Conservation (phyloP, 1,140 invertebrate species). For the Akabosia matsudoensis region DNA sequence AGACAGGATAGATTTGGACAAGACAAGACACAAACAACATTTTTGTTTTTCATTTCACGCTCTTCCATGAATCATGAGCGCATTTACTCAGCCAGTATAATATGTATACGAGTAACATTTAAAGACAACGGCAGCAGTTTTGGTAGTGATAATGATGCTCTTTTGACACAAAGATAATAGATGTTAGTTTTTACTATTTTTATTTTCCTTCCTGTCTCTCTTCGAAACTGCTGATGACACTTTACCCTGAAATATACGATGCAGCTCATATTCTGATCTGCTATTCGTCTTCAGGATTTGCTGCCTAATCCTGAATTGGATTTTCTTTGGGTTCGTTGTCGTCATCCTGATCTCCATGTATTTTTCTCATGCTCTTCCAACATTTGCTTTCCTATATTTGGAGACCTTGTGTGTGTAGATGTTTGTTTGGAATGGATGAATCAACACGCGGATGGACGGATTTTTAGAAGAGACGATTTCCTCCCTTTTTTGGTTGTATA, state of each 20-base stretch:
- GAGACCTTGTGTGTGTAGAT: not conserved
- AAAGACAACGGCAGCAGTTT: too few species aligned
- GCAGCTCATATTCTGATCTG: too few species aligned
- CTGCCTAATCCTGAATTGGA: conserved; percentile 21
- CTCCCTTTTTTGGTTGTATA: not conserved
- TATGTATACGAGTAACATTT: not conserved
- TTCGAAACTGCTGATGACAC: not conserved
- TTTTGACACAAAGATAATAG: not conserved
- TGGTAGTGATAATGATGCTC: not conserved
- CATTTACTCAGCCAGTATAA: not conserved
- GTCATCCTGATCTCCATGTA: not conserved
- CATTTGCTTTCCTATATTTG: not conserved
- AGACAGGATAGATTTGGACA: not conserved
- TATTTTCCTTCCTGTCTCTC: conserved; percentile 18
- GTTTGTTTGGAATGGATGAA: not conserved
- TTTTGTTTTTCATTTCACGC: not conserved
- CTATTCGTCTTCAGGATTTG: conserved; percentile 12
- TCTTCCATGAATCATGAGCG: not conserved
- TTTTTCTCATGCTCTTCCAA: not conserved
- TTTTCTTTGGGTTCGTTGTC: not conserved
- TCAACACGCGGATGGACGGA: conserved; percentile 14
- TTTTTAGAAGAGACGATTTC: not conserved
- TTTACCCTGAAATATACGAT: not conserved
- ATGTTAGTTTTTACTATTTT: not conserved
- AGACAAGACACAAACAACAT: not conserved